Conservation (phyloP, 2,888 invertebrate species). For the Dicranocentrus wangi region DNA sequence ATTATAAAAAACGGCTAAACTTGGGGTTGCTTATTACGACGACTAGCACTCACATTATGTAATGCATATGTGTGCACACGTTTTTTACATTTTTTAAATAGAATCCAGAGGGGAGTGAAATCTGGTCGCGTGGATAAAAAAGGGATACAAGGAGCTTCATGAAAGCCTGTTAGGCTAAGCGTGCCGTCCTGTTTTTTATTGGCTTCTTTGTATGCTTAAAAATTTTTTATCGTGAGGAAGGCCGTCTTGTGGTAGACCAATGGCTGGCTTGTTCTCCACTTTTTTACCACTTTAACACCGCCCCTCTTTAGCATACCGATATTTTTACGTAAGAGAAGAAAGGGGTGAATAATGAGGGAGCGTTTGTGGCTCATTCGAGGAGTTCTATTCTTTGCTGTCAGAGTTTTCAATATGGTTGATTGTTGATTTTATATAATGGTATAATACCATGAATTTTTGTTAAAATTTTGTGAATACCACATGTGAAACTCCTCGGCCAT, state of each 20-base stretch:
- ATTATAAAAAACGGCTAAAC: conserved; percentile 35
- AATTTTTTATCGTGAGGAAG: conserved; percentile 52
- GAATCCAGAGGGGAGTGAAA: conserved; percentile 19
- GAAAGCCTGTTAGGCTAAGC: neutral
- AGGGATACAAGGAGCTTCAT: neutral
- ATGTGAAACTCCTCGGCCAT: too few species aligned
- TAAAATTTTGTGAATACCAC: too few species aligned
- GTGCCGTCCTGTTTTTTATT: conserved; percentile 53
- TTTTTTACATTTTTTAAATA: too few species aligned
- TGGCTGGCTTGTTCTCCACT: neutral
- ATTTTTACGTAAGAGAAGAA: conserved; percentile 1
- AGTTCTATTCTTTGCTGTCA: too few species aligned
- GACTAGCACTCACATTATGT: conserved; percentile 1
- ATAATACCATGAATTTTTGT: too few species aligned
- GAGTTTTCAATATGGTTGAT: neutral
- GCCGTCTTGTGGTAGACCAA: conserved; percentile 35
- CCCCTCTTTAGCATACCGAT: conserved; percentile 42
- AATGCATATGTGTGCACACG: neutral
- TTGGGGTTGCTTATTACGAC: neutral
- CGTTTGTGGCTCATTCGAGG: neutral
- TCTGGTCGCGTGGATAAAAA: conserved; percentile 40
- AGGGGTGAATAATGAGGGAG: conserved; percentile 27
- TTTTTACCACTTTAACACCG: conserved; percentile 34
- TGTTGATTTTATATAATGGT: too few species aligned
- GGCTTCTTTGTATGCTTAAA: conserved; percentile 28